These are phyloP conservation scores for Rhynchomys soricoides DNA, from an alignment of 2,113 vertebrate species.

Conservation along the genomic window DNA sequence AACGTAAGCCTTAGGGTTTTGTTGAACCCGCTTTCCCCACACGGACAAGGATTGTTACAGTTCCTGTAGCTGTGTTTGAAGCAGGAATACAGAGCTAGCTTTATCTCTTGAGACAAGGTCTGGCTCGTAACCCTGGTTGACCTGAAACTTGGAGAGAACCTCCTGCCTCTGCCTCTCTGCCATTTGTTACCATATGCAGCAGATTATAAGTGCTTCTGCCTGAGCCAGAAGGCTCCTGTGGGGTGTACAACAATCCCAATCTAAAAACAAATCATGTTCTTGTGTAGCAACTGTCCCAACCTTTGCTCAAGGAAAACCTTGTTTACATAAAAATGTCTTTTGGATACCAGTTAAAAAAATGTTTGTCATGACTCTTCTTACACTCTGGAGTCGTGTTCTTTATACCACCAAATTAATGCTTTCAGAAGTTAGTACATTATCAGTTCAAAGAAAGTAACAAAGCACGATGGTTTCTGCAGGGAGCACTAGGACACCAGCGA, in stretches of 20 bases:
- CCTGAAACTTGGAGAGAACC: background rate
- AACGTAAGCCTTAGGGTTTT: background rate
- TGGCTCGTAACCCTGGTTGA: background rate
- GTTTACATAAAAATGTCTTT: background rate
- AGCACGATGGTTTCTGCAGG: background rate
- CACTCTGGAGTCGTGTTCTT: background rate
- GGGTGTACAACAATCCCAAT: too few relatives aligned
- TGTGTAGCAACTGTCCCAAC: background rate
- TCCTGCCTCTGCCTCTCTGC: background rate
- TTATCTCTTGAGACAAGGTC: background rate
- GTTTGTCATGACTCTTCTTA: background rate
- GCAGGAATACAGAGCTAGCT: background rate
- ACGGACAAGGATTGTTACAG: background rate
- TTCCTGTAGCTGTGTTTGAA: background rate
- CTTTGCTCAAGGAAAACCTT: background rate
- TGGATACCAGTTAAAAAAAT: too few relatives aligned
- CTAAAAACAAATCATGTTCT: background rate
- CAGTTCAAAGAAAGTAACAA: background rate
- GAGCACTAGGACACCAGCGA: background rate
- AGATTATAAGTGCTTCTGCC: background rate
- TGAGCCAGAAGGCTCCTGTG: background rate
- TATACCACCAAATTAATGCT: background rate
- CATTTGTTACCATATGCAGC: too few relatives aligned
- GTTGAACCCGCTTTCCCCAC: background rate
- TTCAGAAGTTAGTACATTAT: background rate